Percentiles rank a stretch among this genome's conserved stretches.
phyloP scores from a whole-genome alignment of 2,113 vertebrate genomes.

The Atrichornis clamosus region DNA sequence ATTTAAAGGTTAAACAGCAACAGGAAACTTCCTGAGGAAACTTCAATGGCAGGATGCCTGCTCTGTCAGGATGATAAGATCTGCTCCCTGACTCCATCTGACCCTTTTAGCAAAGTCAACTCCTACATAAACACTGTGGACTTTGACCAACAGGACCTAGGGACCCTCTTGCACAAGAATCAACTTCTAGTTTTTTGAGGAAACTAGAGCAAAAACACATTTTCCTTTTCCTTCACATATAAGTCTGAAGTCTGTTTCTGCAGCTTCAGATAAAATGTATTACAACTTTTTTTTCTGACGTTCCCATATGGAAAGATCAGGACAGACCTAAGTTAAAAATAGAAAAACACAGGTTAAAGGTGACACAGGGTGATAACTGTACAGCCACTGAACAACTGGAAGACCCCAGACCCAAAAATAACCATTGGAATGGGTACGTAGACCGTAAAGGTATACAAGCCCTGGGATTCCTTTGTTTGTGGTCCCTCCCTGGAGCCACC shows the following conservation, averaged over 20 bases:
- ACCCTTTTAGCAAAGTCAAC: not conserved
- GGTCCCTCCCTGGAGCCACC: not conserved
- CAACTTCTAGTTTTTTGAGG: not conserved
- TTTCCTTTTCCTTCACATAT: not conserved
- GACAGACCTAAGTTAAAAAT: not conserved
- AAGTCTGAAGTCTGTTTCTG: not conserved
- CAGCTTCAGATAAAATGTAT: not conserved
- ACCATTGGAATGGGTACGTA: not conserved
- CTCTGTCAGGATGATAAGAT: not conserved
- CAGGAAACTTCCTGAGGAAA: not conserved
- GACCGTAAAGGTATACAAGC: not conserved
- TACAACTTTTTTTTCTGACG: not conserved
- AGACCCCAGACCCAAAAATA: not conserved
- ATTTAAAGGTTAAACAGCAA: not conserved
- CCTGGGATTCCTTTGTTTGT: not conserved
- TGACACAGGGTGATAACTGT: not conserved
- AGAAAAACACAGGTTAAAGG: not conserved
- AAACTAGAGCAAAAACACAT: not conserved
- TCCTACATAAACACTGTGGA: not conserved
- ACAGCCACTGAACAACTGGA: not conserved
- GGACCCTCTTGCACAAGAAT: not conserved
- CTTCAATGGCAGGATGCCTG: not conserved
- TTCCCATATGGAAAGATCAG: not conserved
- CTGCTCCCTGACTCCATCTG: not conserved
- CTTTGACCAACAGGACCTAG: not conserved